These are phyloP conservation scores for Cotesia typhae DNA, from an alignment of 1,140 invertebrate genomes.

Conservation along the genomic window DNA sequence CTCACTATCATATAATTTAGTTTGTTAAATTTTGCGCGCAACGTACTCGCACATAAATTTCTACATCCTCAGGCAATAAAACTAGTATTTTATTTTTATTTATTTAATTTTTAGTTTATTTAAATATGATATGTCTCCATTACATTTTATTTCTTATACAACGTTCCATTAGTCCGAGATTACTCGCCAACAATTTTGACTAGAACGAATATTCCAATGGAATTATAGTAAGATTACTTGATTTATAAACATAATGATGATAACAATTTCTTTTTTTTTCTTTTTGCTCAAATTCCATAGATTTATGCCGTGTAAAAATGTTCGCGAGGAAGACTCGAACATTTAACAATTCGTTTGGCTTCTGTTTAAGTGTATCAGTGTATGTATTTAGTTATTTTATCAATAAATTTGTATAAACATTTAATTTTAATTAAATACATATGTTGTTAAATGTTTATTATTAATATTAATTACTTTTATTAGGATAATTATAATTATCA, in stretches of 20 bases:
- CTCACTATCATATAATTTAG: neutral
- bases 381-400: conserved; percentile 13
- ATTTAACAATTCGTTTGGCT: conserved; percentile 64
- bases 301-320: conserved; percentile 7
- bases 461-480: conserved; percentile 9
- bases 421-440: conserved; percentile 52
- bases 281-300: conserved; percentile 19
- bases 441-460: conserved; percentile 33
- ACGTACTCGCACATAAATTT: conserved; percentile 59
- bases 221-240: conserved; percentile 7
- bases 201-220: conserved; percentile 41
- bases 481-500: neutral
- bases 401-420: conserved; percentile 53
- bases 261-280: conserved; percentile 14
- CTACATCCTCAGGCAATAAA: conserved; percentile 64
- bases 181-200: conserved; percentile 52
- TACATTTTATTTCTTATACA: conserved; percentile 53
- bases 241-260: conserved; percentile 16
- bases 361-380: conserved; percentile 34
- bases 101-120: conserved; percentile 20
- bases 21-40: conserved; percentile 55
- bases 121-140: conserved; percentile 63
- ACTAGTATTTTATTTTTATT: conserved; percentile 55
- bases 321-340: conserved; percentile 54
- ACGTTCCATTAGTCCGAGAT: conserved; percentile 53